Base-by-base conservation (phyloP, 1,140 invertebrate species). In the Halyomorpha halys region DNA sequence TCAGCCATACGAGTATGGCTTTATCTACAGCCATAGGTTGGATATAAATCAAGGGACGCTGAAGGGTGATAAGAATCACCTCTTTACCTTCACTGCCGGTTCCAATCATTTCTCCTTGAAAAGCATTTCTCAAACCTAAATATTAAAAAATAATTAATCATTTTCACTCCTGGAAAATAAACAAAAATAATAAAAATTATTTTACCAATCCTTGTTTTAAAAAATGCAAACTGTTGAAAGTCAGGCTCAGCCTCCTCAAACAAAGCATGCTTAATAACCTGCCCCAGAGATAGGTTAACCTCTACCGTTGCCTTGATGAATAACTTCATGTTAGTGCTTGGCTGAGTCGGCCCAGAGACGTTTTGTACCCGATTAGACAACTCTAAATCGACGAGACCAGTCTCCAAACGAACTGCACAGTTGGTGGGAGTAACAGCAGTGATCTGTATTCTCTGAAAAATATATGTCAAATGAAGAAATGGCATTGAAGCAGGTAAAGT, bases 351-450 rank as follows among this genome's bases (percentile, higher is more conserved):
- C 65, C 78, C 76, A 2, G 86, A 89, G 53, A 93, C 83, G 74
- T 94, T 94, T 77, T 95, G 90, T 14, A 97, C 91, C 62, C 94
- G 77, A 76, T 98, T 97, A 4, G 92, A 96, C 44, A 97, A 74
- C 73, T 96, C 90, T 66, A 97, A 82, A 75, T 97, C 93, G 15
- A 94, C 81, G 0, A 84, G 82, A 18, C 91, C 94, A 0, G 95
- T 97, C 77, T 98, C 95, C 54, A 98, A 79, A 15, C 95, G 82
- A 15, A 98, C 93, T 0, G 96, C 96, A 45, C 90, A 97, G 70
- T 91, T 94, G 15, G 95, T 97, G 0, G 96, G 95, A 4, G 96
- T 98, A 5, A 96, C 98, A 8, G 96, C 96, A 0, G 96, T 98
- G 59, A 99, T 80, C 76, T 98, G 94, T 68, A 99, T 95, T 49